Conservation (phyloP, 1,140 invertebrate species). For the Octopus sinensis region DNA sequence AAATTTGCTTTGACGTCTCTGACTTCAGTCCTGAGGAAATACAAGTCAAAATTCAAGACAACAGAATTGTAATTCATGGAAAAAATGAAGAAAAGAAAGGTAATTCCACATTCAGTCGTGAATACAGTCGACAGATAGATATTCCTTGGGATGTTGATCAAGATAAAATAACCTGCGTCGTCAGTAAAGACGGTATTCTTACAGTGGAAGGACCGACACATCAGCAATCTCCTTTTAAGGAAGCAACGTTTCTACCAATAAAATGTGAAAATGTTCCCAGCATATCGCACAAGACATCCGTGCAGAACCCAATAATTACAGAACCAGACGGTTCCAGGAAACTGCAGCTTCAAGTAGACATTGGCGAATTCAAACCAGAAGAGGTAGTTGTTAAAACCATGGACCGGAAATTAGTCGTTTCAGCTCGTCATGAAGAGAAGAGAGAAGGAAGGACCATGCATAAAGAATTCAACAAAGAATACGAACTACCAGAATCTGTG, state of each 20-base stretch:
- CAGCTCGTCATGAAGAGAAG: constrained; percentile 54
- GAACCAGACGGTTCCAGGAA: constrained; percentile 49
- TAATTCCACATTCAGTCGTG: constrained; percentile 45
- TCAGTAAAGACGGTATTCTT: constrained; percentile 53
- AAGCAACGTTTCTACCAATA: constrained; percentile 13
- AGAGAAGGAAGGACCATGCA: constrained; percentile 49
- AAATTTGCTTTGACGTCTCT: constrained; percentile 53
- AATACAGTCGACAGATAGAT: constrained; percentile 55
- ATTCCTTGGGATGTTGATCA: constrained; percentile 51
- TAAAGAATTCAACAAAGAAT: constrained; percentile 56
- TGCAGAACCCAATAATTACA: constrained; percentile 51
- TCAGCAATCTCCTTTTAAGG: constrained; percentile 21
- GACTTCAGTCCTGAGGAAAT: constrained; percentile 54
- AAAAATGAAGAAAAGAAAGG: constrained; percentile 46
- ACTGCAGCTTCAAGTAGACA: constrained; percentile 48
- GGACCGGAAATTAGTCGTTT: constrained; percentile 52
- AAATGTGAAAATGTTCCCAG: constrained; percentile 8
- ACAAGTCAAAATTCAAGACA: constrained; percentile 51
- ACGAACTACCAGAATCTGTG: constrained; percentile 54
- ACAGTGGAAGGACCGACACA: constrained; percentile 44
- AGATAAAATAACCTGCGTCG: constrained; percentile 45
- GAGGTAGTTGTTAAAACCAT: constrained; percentile 54
- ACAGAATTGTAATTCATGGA: constrained; percentile 48
- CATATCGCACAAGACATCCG: constrained; percentile 41
- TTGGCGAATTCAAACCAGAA: constrained; percentile 52